phyloP scores from a whole-genome alignment of 2,888 invertebrate species.

The Stenoptilia bipunctidactyla region DNA sequence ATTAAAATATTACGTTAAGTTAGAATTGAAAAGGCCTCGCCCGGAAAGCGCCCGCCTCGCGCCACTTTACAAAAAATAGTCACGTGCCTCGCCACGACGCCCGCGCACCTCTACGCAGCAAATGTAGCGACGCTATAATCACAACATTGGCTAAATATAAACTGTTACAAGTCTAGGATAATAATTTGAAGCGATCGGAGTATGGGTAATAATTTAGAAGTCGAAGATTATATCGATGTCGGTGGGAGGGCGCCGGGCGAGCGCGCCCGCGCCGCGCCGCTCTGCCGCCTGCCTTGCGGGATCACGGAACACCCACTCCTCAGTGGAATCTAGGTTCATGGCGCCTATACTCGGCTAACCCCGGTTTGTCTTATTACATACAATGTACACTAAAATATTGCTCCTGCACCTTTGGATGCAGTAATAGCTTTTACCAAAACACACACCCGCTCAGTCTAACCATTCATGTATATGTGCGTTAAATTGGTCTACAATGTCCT shows the following conservation, averaged over 20 bases:
- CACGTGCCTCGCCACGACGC: conserved; percentile 14
- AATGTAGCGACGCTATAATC: conserved; percentile 30
- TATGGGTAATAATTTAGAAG: conserved; percentile 48
- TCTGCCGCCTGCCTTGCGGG: conserved; percentile 11
- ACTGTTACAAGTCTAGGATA: conserved; percentile 54
- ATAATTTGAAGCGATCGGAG: conserved; percentile 57
- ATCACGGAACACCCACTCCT: conserved; percentile 13
- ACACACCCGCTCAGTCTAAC: background rate
- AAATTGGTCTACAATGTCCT: background rate
- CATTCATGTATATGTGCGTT: background rate
- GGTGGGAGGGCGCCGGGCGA: conserved; percentile 24
- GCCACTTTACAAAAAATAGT: too few relatives aligned
- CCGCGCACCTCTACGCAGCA: conserved; percentile 14
- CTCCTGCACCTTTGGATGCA: conserved; percentile 16
- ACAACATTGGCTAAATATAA: conserved; percentile 59
- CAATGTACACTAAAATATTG: conserved; percentile 34
- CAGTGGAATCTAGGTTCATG: too few relatives aligned
- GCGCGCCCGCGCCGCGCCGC: conserved; percentile 14
- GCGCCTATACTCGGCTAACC: too few relatives aligned
- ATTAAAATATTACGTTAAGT: conserved; percentile 27
- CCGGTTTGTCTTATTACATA: conserved; percentile 16
- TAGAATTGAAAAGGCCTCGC: conserved; percentile 25
- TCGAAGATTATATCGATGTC: conserved; percentile 38
- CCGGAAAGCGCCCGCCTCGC: conserved; percentile 13
- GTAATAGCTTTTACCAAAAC: background rate